Conservation (phyloP, 2,113 vertebrate genomes). For the Gulo gulo region DNA sequence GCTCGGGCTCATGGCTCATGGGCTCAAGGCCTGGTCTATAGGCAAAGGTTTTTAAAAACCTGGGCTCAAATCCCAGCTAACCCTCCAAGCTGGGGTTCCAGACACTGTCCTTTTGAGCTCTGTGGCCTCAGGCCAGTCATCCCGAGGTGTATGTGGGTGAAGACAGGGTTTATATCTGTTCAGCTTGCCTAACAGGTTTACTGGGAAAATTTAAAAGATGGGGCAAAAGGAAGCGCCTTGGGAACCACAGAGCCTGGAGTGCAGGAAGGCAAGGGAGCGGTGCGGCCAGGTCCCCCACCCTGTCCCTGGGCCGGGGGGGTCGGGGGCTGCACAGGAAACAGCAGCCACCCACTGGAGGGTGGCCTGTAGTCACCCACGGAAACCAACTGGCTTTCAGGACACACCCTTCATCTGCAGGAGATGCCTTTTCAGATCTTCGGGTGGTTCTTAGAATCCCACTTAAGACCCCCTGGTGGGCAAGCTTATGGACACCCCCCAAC, state of each 20-base stretch:
- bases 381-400: neutral
- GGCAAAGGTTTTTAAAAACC: neutral
- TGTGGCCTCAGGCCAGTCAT: neutral
- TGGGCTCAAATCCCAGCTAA: neutral
- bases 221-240: too few species aligned
- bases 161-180: neutral
- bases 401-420: neutral
- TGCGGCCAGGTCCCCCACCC: neutral
- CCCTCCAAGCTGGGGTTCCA: neutral
- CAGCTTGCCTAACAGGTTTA: neutral
- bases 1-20: neutral
- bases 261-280: neutral
- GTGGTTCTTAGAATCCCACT: neutral
- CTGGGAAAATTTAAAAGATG: neutral
- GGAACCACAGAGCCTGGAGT: neutral
- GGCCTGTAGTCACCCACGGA: neutral
- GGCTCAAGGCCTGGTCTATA: neutral
- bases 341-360: neutral
- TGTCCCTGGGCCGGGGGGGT: neutral
- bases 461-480: neutral
- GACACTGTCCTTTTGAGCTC: neutral
- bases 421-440: neutral
- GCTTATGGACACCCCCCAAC: neutral
- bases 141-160: neutral
- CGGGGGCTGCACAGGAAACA: accelerated